Evolutionary conservation across 2,888 invertebrate species (phyloP).

Genomic region (Ceratothoa steindachneri): DNA sequence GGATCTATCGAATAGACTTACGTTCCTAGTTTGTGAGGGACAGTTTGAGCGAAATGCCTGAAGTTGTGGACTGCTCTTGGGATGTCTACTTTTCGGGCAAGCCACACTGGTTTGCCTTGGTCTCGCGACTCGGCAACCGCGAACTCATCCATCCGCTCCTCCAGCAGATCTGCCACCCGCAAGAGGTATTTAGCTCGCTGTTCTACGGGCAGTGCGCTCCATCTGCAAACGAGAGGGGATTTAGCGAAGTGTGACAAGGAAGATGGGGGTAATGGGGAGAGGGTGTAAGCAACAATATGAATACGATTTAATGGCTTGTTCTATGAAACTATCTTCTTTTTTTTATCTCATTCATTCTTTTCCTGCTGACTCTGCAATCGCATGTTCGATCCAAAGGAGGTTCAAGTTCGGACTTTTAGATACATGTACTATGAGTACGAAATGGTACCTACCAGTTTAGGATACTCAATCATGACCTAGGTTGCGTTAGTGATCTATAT

Average conservation of each 20-base stretch:
- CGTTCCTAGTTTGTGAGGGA: conserved; percentile 52
- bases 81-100: conserved; percentile 57
- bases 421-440: no score
- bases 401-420: no score
- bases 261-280: background rate
- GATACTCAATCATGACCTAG: no score
- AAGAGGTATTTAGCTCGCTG: conserved; percentile 54
- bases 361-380: no score
- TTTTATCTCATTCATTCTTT: no score
- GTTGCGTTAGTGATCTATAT: no score
- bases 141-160: conserved; percentile 55
- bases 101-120: conserved; percentile 59
- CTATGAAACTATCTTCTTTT: no score
- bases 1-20: no score
- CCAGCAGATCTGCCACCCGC: conserved; percentile 57
- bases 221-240: conserved; percentile 51
- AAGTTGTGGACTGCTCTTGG: conserved; percentile 58
- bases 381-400: no score
- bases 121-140: conserved; percentile 58
- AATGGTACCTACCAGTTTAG: no score
- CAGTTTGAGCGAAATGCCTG: conserved; percentile 56
- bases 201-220: conserved; percentile 54
- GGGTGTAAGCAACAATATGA: no score
- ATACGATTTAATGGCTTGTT: no score
- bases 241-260: background rate